Base-by-base conservation (phyloP, 2,888 invertebrate genomes). In the Drosophila tripunctata region DNA sequence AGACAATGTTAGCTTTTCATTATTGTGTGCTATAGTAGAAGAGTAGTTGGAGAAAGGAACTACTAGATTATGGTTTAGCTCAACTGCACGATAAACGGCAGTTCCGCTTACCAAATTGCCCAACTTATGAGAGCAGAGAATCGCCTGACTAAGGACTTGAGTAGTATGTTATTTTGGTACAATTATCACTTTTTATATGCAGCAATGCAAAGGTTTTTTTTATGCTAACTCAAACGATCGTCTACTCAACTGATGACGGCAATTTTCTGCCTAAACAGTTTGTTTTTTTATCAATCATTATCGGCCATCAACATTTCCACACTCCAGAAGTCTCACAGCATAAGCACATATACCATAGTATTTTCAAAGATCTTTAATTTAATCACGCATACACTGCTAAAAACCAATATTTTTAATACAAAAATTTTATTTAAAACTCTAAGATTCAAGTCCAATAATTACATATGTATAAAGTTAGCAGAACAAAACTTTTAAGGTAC, bases 281-380 rank as follows among this genome's bases (percentile, higher is more conserved):
- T 57, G 52, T 63, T 75, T 72, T n/a, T 70, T 38, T 63, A 60
- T 61, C 74, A 64, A 68, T 79, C 52, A 79, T 80, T 66, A 76
- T 66, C n/a, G 63, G 7, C 61, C 76, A 79, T 83, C 76, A 83
- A 79, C 73, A 79, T 64, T 81, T 87, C 81, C 69, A 81, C 87
- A 84, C 78, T 69, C 43, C 30, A 38, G 31, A 21, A 27, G 8
- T 2, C 10, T 2, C 2, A 14, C 12, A 14, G 10, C 12, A 35
- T 15, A 17, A 36, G 7, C 10, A 22, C 41, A 30, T 41, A 58
- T 19, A 36, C n/a, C n/a, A n/a, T n/a, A 33, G 57, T 73, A 12
- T 22, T 27, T 51, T 21, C 47, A 22, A 22, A 68, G 38, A 30
- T 24, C 31, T 60, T 8, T 3, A 7, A 17, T 19, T 10, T 38